These are phyloP conservation scores for Psilopogon haemacephalus DNA, from an alignment of 2,113 vertebrate species.

Conservation along the genomic window DNA sequence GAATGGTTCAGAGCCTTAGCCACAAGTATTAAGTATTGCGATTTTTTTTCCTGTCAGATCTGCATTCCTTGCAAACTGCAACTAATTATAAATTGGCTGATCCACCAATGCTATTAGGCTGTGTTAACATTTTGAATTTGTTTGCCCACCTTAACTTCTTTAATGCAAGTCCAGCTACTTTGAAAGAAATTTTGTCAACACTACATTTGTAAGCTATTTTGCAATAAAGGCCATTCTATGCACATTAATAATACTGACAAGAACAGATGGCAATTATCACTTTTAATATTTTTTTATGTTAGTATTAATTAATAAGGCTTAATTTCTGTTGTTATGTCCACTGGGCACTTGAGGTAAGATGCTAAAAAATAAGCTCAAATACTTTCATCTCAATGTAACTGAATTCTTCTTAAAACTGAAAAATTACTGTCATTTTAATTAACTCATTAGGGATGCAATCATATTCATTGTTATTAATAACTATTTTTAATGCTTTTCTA, in stretches of 20 bases:
- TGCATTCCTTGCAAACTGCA: neutral
- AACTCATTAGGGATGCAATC: conserved; percentile 46
- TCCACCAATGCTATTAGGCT: neutral
- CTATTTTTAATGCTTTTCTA: conserved; percentile 27
- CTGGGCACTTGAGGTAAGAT: conserved; percentile 13
- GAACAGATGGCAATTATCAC: conserved; percentile 66
- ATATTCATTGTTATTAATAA: conserved; percentile 36
- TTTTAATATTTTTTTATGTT: conserved; percentile 61
- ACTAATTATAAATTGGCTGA: conserved; percentile 42
- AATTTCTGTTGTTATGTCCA: conserved; percentile 48
- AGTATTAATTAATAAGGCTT: conserved; percentile 65
- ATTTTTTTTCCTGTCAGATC: neutral
- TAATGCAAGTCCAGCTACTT: conserved; percentile 43
- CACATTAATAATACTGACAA: conserved; percentile 64
- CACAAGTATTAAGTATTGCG: neutral
- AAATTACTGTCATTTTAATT: conserved; percentile 60
- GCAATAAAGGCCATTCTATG: conserved; percentile 23
- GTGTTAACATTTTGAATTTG: conserved; percentile 44
- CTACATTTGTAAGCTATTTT: conserved; percentile 44
- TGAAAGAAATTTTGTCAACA: conserved; percentile 39
- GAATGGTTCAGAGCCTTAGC: neutral
- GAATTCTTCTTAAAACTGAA: conserved; percentile 34
- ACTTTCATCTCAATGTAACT: conserved; percentile 10
- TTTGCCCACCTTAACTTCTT: neutral
- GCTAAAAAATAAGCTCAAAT: conserved; percentile 30